A percentile compares a stretch with the other conserved stretches of the same genome.
These are phyloP conservation scores for Nicator chloris DNA, from an alignment of 2,113 vertebrate species.

Conservation along the genomic window DNA sequence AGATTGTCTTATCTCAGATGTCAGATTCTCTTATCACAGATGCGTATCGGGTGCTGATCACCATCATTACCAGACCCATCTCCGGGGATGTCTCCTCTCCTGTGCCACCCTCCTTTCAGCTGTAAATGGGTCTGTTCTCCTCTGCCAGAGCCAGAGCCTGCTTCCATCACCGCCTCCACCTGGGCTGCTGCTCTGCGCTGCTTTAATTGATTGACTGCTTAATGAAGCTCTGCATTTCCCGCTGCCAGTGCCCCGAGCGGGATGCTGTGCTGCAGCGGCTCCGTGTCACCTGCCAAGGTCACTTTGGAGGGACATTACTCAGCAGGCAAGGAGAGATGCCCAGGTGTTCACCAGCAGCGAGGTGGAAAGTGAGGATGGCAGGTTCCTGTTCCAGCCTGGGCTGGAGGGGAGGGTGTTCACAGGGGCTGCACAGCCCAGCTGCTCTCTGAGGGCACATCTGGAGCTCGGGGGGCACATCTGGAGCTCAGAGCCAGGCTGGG, in stretches of 20 bases:
- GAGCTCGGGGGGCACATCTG: not conserved
- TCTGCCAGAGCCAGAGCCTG: not conserved
- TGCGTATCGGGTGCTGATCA: no score
- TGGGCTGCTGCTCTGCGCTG: not conserved
- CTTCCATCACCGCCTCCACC: not conserved
- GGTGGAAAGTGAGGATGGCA: not conserved
- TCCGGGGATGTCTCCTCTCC: no score
- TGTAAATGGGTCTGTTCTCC: no score
- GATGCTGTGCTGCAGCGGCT: not conserved
- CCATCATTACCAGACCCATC: no score
- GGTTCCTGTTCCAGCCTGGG: not conserved
- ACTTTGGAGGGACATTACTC: not conserved
- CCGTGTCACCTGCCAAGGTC: not conserved
- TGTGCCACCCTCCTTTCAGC: no score
- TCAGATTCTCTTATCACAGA: no score
- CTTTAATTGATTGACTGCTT: not conserved
- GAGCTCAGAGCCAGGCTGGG: rapidly evolving
- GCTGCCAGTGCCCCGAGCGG: not conserved
- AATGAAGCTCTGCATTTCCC: not conserved
- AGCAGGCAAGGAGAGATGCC: not conserved
- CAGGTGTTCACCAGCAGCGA: rapidly evolving
- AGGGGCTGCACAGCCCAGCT: not conserved
- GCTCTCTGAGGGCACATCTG: not conserved
- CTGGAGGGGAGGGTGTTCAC: not conserved
- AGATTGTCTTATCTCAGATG: no score